Conservation (phyloP, 92 coral and sea anemone species). For the Blastomussa wellsi region DNA sequence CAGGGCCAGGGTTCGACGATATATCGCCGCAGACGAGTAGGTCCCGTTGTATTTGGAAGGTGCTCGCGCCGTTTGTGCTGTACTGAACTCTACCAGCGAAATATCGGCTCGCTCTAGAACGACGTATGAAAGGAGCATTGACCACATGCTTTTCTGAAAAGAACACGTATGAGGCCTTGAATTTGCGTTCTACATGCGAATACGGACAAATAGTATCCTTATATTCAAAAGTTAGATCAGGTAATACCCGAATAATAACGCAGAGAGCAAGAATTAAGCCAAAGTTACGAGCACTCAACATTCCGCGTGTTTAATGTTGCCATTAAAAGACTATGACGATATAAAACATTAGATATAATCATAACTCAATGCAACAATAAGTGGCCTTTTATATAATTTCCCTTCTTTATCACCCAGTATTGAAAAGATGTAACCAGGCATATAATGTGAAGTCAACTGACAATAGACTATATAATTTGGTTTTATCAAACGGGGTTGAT, state of each 20-base stretch:
- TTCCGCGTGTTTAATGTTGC: too few relatives aligned
- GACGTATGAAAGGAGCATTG: conserved; percentile 1
- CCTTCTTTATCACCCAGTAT: too few relatives aligned
- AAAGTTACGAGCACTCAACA: conserved; percentile 47
- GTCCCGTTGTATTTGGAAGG: conserved; percentile 42
- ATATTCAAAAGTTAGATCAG: conserved; percentile 44
- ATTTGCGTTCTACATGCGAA: conserved; percentile 34
- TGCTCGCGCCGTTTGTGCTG: conserved; percentile 28
- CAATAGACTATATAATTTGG: too few relatives aligned
- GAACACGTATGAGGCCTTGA: conserved; percentile 40
- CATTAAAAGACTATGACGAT: too few relatives aligned
- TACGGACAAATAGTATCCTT: conserved; percentile 33
- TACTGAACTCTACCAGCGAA: conserved; percentile 19
- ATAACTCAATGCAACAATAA: too few relatives aligned
- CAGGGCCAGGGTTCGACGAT: conserved; percentile 7
- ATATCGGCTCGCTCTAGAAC: conserved; percentile 29
- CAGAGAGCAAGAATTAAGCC: conserved; percentile 44
- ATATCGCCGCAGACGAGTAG: conserved; percentile 28
- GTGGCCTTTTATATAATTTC: too few relatives aligned
- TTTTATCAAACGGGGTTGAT: too few relatives aligned
- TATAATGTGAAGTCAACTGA: too few relatives aligned
- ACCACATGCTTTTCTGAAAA: conserved; percentile 1
- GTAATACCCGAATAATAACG: conserved; percentile 39
- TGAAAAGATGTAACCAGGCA: too few relatives aligned
- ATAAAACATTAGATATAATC: too few relatives aligned